A percentile compares a stretch with the other conserved stretches of the same genome.
These are phyloP conservation scores for Trogon melanurus DNA, from an alignment of 2,113 vertebrate species.

Conservation along the genomic window DNA sequence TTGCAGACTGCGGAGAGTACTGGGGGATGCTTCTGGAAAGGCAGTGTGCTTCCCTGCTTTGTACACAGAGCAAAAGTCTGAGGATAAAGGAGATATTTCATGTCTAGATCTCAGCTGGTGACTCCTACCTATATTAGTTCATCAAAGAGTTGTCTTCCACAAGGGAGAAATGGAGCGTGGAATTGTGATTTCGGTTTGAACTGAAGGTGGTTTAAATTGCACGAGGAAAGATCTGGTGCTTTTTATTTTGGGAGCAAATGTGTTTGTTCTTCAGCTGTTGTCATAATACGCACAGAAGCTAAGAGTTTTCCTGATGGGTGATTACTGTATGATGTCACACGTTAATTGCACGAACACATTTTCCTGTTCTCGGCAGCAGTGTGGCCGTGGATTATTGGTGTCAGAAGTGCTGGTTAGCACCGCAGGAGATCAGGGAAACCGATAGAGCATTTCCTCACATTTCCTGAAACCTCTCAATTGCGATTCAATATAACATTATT, in stretches of 20 bases:
- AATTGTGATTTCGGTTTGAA: neutral
- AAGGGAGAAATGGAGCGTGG: neutral
- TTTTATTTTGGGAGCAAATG: neutral
- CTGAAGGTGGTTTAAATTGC: neutral
- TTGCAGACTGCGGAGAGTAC: neutral
- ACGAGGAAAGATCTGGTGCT: neutral
- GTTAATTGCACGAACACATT: neutral
- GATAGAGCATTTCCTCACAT: constrained; percentile 3
- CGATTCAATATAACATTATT: constrained; percentile 15
- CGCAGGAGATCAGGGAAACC: neutral
- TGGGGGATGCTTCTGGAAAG: neutral
- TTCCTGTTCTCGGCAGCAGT: neutral
- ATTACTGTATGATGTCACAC: neutral
- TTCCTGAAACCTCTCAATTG: neutral
- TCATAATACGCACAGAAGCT: neutral
- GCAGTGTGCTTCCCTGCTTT: neutral
- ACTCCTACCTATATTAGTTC: neutral
- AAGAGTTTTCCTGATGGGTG: neutral
- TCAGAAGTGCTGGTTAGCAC: constrained; percentile 17
- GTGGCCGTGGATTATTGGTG: neutral
- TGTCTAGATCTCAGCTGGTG: neutral
- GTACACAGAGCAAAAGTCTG: neutral
- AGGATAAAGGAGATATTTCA: neutral
- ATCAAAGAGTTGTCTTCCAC: neutral
- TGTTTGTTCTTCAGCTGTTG: neutral